Conservation (phyloP, 2,797 vertebrate genomes). For the Erethizon dorsatum region DNA sequence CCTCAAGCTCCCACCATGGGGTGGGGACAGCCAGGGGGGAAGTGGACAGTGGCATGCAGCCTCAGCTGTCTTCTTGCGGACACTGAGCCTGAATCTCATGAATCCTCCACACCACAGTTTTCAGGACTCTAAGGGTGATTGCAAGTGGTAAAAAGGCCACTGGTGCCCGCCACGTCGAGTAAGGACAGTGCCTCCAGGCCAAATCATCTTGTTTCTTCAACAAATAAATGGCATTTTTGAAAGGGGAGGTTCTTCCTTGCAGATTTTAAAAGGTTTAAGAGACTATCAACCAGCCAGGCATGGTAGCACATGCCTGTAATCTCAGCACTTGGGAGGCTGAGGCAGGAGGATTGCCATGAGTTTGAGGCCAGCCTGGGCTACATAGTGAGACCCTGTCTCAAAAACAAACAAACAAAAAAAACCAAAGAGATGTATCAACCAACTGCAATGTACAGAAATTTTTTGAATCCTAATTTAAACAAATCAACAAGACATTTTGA, state of each 20-base stretch:
- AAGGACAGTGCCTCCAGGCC: background rate
- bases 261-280: too few relatives aligned
- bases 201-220: background rate
- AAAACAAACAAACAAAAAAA: too few relatives aligned
- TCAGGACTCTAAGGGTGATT: background rate
- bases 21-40: background rate
- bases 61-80: background rate
- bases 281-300: too few relatives aligned
- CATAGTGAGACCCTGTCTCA: too few relatives aligned
- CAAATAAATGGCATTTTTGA: too few relatives aligned
- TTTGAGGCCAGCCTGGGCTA: too few relatives aligned
- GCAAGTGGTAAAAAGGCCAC: background rate
- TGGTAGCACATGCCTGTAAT: too few relatives aligned
- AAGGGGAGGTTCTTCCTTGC: too few relatives aligned
- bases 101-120: background rate
- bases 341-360: too few relatives aligned
- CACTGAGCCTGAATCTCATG: background rate
- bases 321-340: too few relatives aligned
- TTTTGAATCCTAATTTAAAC: conserved; percentile 7
- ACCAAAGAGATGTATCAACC: background rate
- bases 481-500: conserved; percentile 19
- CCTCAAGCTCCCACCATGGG: background rate
- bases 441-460: background rate
- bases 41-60: background rate
- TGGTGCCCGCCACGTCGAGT: background rate